Percentiles rank a stretch among this genome's conserved stretches.
These are phyloP conservation scores for Lutjanus campechanus DNA, from an alignment of 2,797 vertebrate genomes.

Conservation along the genomic window DNA sequence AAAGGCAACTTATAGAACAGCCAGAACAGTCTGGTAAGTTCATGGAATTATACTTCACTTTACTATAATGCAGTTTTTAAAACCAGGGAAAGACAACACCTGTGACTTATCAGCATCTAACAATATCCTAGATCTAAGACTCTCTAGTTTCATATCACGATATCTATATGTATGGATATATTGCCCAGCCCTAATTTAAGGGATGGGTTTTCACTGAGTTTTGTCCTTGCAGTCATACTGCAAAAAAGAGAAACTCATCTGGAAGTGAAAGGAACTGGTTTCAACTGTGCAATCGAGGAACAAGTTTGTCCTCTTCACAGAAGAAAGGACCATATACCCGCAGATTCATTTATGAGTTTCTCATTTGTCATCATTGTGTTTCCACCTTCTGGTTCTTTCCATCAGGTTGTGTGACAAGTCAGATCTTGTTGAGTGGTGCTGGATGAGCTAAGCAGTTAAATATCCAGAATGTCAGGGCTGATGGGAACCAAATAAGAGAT, in stretches of 20 bases:
- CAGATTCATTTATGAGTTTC: neutral
- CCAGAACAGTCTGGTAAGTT: too few species aligned
- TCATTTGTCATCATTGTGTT: neutral
- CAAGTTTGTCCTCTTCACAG: conserved; percentile 13
- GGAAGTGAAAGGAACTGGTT: neutral
- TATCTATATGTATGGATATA: too few species aligned
- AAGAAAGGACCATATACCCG: neutral
- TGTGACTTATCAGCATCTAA: too few species aligned
- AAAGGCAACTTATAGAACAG: too few species aligned
- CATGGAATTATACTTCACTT: too few species aligned
- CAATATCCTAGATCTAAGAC: too few species aligned
- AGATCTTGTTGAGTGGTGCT: conserved; percentile 30
- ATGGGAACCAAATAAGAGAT: neutral
- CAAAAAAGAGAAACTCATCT: neutral
- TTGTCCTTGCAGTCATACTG: neutral
- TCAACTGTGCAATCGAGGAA: neutral
- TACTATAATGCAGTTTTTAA: too few species aligned
- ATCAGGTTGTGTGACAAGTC: conserved; percentile 17
- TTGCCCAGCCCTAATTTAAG: too few species aligned
- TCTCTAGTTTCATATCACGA: too few species aligned
- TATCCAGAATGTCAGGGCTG: neutral
- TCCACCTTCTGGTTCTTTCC: neutral
- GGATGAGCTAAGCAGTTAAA: neutral
- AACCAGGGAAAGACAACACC: too few species aligned
- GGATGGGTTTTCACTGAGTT: neutral